phyloP scores from a whole-genome alignment of 2,797 vertebrate species.

The Scolopax bukidnonensis region DNA sequence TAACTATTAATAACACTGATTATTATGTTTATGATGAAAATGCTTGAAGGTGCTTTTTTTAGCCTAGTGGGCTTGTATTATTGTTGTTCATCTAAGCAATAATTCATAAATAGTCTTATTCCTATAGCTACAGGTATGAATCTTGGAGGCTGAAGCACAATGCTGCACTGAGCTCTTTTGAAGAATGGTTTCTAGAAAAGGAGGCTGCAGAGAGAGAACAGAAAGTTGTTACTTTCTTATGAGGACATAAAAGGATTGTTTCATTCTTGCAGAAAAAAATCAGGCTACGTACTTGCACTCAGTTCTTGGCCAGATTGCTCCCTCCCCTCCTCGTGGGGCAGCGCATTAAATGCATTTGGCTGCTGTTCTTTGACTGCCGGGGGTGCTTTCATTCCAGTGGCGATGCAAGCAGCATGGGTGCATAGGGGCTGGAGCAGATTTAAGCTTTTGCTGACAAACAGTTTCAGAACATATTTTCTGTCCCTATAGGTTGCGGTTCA shows the following conservation, averaged over 20 bases:
- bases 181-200: constrained; percentile 10
- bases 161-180: background rate
- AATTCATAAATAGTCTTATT: background rate
- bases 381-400: background rate
- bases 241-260: background rate
- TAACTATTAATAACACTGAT: background rate
- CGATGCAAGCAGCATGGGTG: background rate
- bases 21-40: background rate
- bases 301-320: background rate
- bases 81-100: background rate
- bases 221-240: background rate
- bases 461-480: background rate
- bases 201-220: background rate
- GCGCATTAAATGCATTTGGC: background rate
- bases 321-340: background rate
- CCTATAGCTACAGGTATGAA: background rate
- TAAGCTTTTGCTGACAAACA: constrained; percentile 14
- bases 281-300: background rate
- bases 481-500: background rate
- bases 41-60: background rate
- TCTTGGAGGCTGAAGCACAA: background rate
- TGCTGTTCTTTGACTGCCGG: background rate
- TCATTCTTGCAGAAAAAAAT: constrained; percentile 16
- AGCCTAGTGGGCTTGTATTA: background rate
- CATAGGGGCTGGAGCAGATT: background rate